Conservation (phyloP, 1,140 invertebrate genomes). For the Pentalonia nigronervosa region DNA sequence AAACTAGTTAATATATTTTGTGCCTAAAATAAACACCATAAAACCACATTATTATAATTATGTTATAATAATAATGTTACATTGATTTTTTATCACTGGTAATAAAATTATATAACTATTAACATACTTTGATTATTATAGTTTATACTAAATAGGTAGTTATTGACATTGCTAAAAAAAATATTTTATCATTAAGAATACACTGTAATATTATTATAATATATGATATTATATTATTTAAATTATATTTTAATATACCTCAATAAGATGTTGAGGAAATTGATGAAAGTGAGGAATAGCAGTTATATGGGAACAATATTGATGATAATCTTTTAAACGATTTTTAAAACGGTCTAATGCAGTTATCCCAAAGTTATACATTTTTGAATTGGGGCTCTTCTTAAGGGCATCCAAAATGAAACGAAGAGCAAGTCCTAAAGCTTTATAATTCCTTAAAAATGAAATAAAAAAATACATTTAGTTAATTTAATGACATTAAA, state of each 20-base stretch:
- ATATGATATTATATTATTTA: not conserved
- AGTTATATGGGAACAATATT: conserved; percentile 93
- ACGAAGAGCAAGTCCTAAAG: conserved; percentile 85
- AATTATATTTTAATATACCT: conserved; percentile 65
- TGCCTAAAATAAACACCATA: no score
- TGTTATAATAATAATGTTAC: no score
- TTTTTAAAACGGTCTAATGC: conserved; percentile 93
- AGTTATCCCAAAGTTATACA: conserved; percentile 95
- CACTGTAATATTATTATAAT: not conserved
- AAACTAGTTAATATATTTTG: no score
- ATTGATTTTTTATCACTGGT: no score
- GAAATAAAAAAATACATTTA: not conserved
- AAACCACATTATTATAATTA: no score
- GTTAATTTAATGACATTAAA: not conserved
- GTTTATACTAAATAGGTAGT: no score
- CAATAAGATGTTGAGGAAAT: conserved; percentile 88
- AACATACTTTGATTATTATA: no score
- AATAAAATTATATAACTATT: no score
- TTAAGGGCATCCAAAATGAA: conserved; percentile 92
- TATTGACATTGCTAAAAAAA: no score
- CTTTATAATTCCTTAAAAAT: conserved; percentile 73
- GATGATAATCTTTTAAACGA: conserved; percentile 91
- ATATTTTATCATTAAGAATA: not conserved
- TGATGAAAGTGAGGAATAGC: conserved; percentile 89
- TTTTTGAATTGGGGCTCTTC: conserved; percentile 89